Conservation (phyloP, 1,140 invertebrate genomes). For the Lasaia peninsularis region DNA sequence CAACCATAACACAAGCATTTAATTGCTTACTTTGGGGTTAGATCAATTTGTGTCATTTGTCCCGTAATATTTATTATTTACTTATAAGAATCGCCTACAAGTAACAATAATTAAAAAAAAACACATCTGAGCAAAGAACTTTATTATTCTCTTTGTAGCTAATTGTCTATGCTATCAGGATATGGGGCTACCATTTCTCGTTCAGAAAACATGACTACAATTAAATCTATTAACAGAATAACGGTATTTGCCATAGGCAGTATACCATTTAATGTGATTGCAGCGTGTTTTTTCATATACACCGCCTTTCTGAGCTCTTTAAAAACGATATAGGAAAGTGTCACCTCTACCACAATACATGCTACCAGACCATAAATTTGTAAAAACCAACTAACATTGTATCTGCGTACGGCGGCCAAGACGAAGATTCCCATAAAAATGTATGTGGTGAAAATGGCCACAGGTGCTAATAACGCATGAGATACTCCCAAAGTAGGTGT, state of each 20-base stretch:
- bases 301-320: constrained; percentile 29
- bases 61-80: too few relatives aligned
- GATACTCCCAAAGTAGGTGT: constrained; percentile 38
- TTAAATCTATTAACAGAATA: constrained; percentile 43
- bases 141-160: too few relatives aligned
- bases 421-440: constrained; percentile 42
- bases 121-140: too few relatives aligned
- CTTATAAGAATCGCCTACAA: too few relatives aligned
- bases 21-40: too few relatives aligned
- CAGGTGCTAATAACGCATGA: constrained; percentile 43
- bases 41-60: too few relatives aligned
- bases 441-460: constrained; percentile 45
- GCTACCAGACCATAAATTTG: constrained; percentile 44
- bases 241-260: constrained; percentile 50
- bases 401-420: constrained; percentile 27
- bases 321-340: constrained; percentile 43
- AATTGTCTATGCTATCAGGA: not conserved
- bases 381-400: constrained; percentile 39
- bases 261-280: constrained; percentile 47
- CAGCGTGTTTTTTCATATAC: constrained; percentile 26
- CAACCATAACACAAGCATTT: too few relatives aligned
- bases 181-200: constrained; percentile 25
- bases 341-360: constrained; percentile 38
- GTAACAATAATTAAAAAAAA: too few relatives aligned
- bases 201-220: constrained; percentile 36